Percentiles rank a stretch among this genome's conserved stretches.
These are phyloP conservation scores for Listrodromus nycthemerus DNA, from an alignment of 2,888 invertebrate species.

Conservation along the genomic window DNA sequence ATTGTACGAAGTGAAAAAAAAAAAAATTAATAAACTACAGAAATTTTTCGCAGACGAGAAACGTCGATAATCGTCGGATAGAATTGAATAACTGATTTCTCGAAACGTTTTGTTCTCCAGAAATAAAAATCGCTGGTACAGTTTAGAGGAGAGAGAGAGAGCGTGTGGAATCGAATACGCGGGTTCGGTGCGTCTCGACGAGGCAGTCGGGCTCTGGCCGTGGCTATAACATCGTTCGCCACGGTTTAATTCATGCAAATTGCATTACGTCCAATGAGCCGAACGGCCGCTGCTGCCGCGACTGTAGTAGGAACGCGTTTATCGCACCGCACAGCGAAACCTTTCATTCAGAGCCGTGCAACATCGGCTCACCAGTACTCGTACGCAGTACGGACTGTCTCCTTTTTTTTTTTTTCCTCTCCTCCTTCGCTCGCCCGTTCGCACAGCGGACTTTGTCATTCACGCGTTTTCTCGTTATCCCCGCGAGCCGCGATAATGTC, in stretches of 20 bases:
- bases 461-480: conserved; percentile 54
- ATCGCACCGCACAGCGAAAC: conserved; percentile 68
- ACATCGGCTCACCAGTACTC: conserved; percentile 20
- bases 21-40: background rate
- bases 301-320: conserved; percentile 50
- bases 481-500: conserved; percentile 4
- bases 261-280: conserved; percentile 73
- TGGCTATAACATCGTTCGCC: conserved; percentile 39
- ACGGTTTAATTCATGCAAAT: conserved; percentile 76
- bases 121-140: background rate
- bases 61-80: too few species aligned
- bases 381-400: conserved; percentile 26
- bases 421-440: conserved; percentile 30
- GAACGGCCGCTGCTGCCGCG: conserved; percentile 65
- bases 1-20: too few species aligned
- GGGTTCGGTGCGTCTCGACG: background rate
- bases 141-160: background rate
- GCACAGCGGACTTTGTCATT: conserved; percentile 15
- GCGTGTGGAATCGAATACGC: background rate
- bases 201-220: background rate
- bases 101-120: background rate
- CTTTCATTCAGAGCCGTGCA: conserved; percentile 71
- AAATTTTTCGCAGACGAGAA: too few species aligned
- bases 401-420: conserved; percentile 5
- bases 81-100: too few species aligned